These are phyloP conservation scores for Pseudeuparius sepicola DNA, from an alignment of 2,888 invertebrate species.

Conservation along the genomic window DNA sequence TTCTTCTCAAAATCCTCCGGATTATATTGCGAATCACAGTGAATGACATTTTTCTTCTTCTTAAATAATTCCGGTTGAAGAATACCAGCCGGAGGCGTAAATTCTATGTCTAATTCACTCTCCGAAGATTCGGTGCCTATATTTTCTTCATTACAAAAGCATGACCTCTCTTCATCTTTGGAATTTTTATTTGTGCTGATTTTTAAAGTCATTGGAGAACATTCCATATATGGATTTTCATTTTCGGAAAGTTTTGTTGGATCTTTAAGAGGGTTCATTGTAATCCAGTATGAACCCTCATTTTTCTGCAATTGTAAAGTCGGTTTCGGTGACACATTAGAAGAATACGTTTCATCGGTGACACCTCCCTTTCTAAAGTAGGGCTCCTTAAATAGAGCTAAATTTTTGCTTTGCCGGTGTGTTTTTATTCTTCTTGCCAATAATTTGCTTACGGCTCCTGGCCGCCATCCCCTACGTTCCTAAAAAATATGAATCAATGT, in stretches of 20 bases:
- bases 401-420: slow-evolving; percentile 31
- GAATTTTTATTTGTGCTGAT: slow-evolving; percentile 51
- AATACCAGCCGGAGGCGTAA: slow-evolving; percentile 60
- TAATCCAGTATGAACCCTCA: slow-evolving; percentile 54
- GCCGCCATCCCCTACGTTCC: slow-evolving; percentile 47
- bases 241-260: slow-evolving; percentile 44
- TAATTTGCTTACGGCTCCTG: slow-evolving; percentile 46
- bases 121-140: slow-evolving; percentile 40
- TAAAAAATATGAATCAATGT: slow-evolving; percentile 20
- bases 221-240: slow-evolving; percentile 58
- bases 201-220: slow-evolving; percentile 58
- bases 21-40: slow-evolving; percentile 53
- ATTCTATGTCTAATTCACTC: slow-evolving; percentile 59
- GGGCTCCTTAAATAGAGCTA: slow-evolving; percentile 26
- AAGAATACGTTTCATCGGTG: slow-evolving; percentile 37
- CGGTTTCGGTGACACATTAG: slow-evolving; percentile 47
- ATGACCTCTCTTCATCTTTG: slow-evolving; percentile 41
- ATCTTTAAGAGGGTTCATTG: slow-evolving; percentile 57
- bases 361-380: slow-evolving; percentile 26
- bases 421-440: slow-evolving; percentile 33
- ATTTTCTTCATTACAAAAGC: slow-evolving; percentile 16
- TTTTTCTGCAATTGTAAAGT: slow-evolving; percentile 55
- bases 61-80: slow-evolving; percentile 48
- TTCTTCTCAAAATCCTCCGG: slow-evolving; percentile 40
- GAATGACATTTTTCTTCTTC: slow-evolving; percentile 39